Evolutionary conservation across 2,113 vertebrate genomes (phyloP).

Genomic region (Oncorhynchus clarkii): DNA sequence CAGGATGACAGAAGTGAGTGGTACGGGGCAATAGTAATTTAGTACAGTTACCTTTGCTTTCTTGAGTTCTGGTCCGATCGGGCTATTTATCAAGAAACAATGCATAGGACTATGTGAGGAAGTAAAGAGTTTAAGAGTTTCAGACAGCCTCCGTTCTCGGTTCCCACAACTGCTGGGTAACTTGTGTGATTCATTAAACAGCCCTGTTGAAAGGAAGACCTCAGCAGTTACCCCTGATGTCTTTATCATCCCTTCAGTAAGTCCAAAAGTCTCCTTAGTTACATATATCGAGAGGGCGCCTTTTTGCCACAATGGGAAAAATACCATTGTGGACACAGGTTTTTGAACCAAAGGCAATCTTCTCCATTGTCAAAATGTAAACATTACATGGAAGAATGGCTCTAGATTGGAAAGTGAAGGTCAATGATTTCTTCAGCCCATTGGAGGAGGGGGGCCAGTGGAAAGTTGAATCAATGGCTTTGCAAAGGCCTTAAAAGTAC

Average conservation of each 20-base stretch:
- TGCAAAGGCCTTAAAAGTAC: constrained; percentile 59
- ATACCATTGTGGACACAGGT: constrained; percentile 54
- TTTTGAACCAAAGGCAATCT: constrained; percentile 65
- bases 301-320: constrained; percentile 41
- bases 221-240: too few relatives aligned
- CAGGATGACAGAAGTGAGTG: too few relatives aligned
- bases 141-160: neutral
- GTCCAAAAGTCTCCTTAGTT: constrained; percentile 6
- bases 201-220: neutral
- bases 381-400: constrained; percentile 72
- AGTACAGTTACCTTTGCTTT: too few relatives aligned
- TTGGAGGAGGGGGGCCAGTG: constrained; percentile 29
- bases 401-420: constrained; percentile 71
- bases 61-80: constrained; percentile 2
- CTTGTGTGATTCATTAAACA: neutral
- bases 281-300: constrained; percentile 23
- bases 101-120: neutral
- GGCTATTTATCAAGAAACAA: constrained; percentile 2
- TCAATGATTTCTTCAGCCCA: constrained; percentile 60
- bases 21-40: too few relatives aligned
- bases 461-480: constrained; percentile 67
- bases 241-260: constrained; percentile 31
- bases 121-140: neutral
- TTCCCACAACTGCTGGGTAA: neutral
- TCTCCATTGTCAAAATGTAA: constrained; percentile 67